A percentile compares a stretch with the other conserved stretches of the same genome.
These are phyloP conservation scores for Enteromius mattozi DNA, from an alignment of 2,797 vertebrate genomes.

Conservation along the genomic window DNA sequence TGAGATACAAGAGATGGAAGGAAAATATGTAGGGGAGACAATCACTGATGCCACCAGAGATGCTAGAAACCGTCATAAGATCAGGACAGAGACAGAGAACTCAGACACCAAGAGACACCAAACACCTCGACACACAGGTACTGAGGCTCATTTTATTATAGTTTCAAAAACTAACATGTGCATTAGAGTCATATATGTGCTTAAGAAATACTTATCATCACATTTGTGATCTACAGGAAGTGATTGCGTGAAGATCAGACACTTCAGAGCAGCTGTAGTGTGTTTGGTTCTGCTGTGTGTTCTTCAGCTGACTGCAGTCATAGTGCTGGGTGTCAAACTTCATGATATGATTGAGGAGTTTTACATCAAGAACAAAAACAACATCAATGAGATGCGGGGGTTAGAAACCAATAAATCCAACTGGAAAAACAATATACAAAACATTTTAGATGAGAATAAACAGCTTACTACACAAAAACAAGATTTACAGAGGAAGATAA, in stretches of 20 bases:
- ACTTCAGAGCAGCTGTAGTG: background rate
- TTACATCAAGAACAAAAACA: background rate
- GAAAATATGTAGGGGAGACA: background rate
- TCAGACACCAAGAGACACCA: background rate
- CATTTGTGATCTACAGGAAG: background rate
- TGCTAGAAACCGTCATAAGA: background rate
- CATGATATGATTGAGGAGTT: background rate
- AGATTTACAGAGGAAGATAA: accelerated
- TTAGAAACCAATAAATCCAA: accelerated
- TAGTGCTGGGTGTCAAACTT: background rate
- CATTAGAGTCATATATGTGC: background rate
- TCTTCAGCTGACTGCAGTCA: background rate
- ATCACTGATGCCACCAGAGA: background rate
- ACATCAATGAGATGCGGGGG: accelerated
- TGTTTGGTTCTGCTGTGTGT: constrained; percentile 4
- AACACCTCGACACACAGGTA: background rate
- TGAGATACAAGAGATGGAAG: background rate
- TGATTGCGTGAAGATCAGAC: background rate
- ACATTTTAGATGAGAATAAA: accelerated
- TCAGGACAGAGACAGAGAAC: background rate
- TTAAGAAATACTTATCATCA: background rate
- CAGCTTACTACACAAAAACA: accelerated
- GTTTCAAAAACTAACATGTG: background rate
- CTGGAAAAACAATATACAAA: accelerated
- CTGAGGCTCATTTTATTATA: background rate